Evolutionary conservation across 2,113 vertebrate genomes (phyloP).

Genomic region (Struthio camelus): DNA sequence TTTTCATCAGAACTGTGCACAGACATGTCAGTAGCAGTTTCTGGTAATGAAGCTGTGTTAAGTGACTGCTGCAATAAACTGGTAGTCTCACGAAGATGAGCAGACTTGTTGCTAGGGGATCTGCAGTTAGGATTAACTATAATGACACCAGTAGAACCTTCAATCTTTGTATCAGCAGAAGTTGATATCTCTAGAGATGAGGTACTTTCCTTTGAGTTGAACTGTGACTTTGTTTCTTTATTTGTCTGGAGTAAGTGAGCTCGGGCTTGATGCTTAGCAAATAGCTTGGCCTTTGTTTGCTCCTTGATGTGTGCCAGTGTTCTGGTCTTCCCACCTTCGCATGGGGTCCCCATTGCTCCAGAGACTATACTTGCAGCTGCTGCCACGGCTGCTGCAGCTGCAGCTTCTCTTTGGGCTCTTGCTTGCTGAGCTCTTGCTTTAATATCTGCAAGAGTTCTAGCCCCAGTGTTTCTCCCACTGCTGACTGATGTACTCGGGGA

Average conservation of each 20-base stretch:
- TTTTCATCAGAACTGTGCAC: conserved; percentile 77
- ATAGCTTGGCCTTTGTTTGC: conserved; percentile 85
- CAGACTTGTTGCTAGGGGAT: conserved; percentile 81
- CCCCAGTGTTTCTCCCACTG: conserved; percentile 82
- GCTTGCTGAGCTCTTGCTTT: conserved; percentile 87
- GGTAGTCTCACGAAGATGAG: conserved; percentile 73
- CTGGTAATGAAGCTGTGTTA: conserved; percentile 69
- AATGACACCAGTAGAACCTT: conserved; percentile 83
- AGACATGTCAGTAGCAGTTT: conserved; percentile 76
- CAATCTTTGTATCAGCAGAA: conserved; percentile 75
- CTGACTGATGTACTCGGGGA: conserved; percentile 71
- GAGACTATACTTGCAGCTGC: conserved; percentile 82
- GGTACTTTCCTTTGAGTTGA: conserved; percentile 74
- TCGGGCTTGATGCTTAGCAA: conserved; percentile 83
- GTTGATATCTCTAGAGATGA: conserved; percentile 68
- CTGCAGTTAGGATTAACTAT: conserved; percentile 86
- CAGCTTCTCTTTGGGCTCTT: conserved; percentile 84
- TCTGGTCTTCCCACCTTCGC: conserved; percentile 80
- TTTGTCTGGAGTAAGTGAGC: conserved; percentile 76
- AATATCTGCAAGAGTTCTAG: conserved; percentile 86
- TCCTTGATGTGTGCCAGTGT: conserved; percentile 86
- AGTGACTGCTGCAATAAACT: conserved; percentile 72
- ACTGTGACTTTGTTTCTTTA: conserved; percentile 74
- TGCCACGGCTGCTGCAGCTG: conserved; percentile 81
- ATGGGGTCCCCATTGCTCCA: conserved; percentile 78